These are phyloP conservation scores for Gymnopithys bicolor DNA, from an alignment of 2,797 vertebrate species.

Conservation along the genomic window DNA sequence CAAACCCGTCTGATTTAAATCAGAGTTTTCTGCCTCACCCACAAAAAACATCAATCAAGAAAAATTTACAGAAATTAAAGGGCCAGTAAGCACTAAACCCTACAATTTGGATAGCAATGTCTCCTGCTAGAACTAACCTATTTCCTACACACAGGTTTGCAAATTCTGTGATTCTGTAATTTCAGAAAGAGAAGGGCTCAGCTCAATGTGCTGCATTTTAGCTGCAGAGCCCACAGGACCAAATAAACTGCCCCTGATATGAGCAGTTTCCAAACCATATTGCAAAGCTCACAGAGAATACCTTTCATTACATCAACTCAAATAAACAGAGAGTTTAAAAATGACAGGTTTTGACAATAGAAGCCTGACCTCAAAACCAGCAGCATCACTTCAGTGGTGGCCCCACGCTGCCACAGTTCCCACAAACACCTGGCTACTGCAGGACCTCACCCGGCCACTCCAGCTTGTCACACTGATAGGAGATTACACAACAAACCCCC, in stretches of 20 bases:
- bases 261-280: neutral
- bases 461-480: neutral
- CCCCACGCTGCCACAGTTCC: neutral
- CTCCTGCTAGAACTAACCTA: neutral
- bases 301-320: neutral
- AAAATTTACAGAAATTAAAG: neutral
- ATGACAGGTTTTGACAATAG: neutral
- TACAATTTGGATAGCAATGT: neutral
- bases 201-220: neutral
- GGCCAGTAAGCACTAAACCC: neutral
- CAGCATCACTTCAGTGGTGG: neutral
- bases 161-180: neutral
- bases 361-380: neutral
- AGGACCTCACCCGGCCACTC: neutral
- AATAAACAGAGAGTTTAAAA: neutral
- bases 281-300: neutral
- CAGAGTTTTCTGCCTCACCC: neutral
- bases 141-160: neutral
- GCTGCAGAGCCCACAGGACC: neutral
- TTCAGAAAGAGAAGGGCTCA: neutral
- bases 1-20: neutral
- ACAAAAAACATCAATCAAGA: neutral
- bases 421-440: neutral
- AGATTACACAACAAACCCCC: neutral
- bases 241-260: neutral